Evolutionary conservation across 2,888 invertebrate species (phyloP), one percentile per base, ranked within the genome.

Genomic region (Standfussiana lucernea): DNA sequence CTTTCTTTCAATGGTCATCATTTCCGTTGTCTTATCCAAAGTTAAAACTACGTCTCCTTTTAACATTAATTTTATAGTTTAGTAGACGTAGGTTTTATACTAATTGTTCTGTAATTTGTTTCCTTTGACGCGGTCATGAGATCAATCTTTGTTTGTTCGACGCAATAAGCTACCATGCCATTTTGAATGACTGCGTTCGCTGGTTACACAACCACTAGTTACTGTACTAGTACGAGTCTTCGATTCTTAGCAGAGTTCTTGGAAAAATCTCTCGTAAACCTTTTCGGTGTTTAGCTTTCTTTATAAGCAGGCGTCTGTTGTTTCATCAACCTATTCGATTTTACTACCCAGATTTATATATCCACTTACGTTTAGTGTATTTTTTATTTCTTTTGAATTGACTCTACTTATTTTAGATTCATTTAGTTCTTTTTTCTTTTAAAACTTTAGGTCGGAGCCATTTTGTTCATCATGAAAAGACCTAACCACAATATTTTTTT

Each of bases 61-160:
- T 50, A 42, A 35, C 40, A 61, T 18, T 28, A 37, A 65, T 59
- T 75, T 32, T 61, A 11, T 18, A 21, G 11, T 66, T 45, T 53
- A 45, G 42, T 35, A 66, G 7, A 28, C 18, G 37, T 65, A 53
- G 47, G 18, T 67, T 40, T 37, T 40, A 45, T 75, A 56, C 28
- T 64, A 71, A 75, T 74, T 71, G 61, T 65, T 74, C 32, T 77
- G 64, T 79, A 87, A 89, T 89, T 89, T 90, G 76, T 88, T 90
- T 86, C 74, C 79, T 86, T 89, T 84, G 89, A 84, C 80, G 86
- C 87, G 87, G 89, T 90, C 89, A 88, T 89, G 89, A 89, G 91
- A 91, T 90, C 89, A 87, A 90, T 90, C 89, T 90, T 86, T 89
- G 89, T 89, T 91, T 90, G 86, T 87, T 84, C 87, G 86, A 89